Conservation (phyloP, 2,888 invertebrate genomes). For the Zonitis immaculata region DNA sequence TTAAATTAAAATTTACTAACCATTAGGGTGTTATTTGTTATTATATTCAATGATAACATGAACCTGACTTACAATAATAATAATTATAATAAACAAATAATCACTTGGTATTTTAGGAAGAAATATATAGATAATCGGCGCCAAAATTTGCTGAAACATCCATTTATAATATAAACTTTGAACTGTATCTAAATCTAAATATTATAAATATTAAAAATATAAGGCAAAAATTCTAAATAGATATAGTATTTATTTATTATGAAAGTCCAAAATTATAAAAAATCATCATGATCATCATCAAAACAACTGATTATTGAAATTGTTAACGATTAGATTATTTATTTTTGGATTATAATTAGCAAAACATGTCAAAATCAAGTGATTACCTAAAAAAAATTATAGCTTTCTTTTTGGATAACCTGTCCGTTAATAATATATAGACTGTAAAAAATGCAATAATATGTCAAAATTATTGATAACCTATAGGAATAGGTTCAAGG, state of each 20-base stretch:
- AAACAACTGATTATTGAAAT: background rate
- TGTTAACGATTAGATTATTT: background rate
- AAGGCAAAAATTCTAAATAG: background rate
- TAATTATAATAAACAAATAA: too few species aligned
- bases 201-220: background rate
- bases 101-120: too few species aligned
- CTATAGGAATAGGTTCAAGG: too few species aligned
- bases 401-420: too few species aligned
- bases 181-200: background rate
- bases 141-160: too few species aligned
- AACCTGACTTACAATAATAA: background rate
- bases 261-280: too few species aligned
- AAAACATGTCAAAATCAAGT: background rate
- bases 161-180: background rate
- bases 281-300: too few species aligned
- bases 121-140: too few species aligned
- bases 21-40: background rate
- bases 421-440: too few species aligned
- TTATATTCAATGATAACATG: background rate
- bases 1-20: conserved; percentile 13
- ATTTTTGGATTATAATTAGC: background rate
- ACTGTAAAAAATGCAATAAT: too few species aligned
- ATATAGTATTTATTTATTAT: too few species aligned
- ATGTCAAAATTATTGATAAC: too few species aligned
- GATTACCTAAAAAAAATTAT: background rate